Evolutionary conservation across 2,113 vertebrate species (phyloP).

Genomic region (Serinus canaria): DNA sequence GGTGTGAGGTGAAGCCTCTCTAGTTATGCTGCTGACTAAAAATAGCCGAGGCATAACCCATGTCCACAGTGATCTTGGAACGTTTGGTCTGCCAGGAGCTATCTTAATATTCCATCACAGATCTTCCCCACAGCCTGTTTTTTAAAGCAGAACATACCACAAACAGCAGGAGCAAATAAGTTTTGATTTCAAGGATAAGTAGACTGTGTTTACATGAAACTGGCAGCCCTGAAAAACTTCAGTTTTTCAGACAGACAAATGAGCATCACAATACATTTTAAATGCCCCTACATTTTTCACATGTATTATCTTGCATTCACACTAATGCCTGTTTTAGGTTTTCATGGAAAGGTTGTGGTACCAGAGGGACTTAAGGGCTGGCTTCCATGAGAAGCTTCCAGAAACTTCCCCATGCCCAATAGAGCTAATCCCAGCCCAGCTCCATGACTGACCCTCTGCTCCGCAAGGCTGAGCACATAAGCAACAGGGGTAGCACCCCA

Average conservation of each 20-base stretch:
- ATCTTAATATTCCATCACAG: background rate
- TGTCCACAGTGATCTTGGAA: background rate
- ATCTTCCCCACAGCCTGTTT: background rate
- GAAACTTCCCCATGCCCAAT: background rate
- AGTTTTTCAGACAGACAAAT: background rate
- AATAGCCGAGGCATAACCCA: background rate
- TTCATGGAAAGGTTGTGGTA: background rate
- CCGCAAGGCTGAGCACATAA: background rate
- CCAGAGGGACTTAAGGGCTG: background rate
- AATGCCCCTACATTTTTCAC: background rate
- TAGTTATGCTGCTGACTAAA: background rate
- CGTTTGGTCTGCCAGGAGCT: background rate
- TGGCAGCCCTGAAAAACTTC: background rate
- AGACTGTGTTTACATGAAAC: background rate
- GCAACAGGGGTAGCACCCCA: rapidly evolving
- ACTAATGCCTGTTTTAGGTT: rapidly evolving
- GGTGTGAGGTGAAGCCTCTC: background rate
- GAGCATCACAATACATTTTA: background rate
- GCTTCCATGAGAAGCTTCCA: background rate
- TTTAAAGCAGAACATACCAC: background rate
- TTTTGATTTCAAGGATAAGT: background rate
- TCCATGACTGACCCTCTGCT: rapidly evolving
- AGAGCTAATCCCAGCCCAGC: background rate
- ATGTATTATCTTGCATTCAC: background rate
- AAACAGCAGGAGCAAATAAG: background rate